Conservation (phyloP, 2,797 vertebrate genomes). For the Chrosomus eos region DNA sequence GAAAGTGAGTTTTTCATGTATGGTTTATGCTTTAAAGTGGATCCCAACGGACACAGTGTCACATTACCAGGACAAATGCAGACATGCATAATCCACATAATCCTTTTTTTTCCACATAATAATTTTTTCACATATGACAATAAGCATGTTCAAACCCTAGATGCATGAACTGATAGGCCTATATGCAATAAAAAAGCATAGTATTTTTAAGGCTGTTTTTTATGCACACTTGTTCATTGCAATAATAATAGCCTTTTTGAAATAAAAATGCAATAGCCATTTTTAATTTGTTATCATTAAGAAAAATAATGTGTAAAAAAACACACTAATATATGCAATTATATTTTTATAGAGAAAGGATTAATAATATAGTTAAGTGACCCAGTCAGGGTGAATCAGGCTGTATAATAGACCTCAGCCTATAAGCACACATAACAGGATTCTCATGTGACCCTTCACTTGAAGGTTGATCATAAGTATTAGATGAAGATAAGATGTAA, state of each 20-base stretch:
- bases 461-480: background rate
- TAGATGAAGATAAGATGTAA: background rate
- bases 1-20: constrained; percentile 25
- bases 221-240: background rate
- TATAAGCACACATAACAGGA: background rate
- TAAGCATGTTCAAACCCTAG: background rate
- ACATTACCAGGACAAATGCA: background rate
- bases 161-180: background rate
- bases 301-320: background rate
- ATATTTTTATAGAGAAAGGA: background rate
- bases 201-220: background rate
- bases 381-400: background rate
- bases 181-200: background rate
- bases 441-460: background rate
- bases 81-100: background rate
- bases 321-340: background rate
- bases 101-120: background rate
- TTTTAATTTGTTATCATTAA: background rate
- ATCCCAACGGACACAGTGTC: background rate
- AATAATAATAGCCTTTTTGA: background rate
- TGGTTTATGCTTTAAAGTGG: background rate
- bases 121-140: background rate
- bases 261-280: too few relatives aligned
- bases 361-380: background rate
- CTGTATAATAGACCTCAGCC: background rate